Percentiles rank a stretch among this genome's conserved stretches.
Conservation (phyloP, 1,140 invertebrate species). For the Panagrolaimus sp. region DNA sequence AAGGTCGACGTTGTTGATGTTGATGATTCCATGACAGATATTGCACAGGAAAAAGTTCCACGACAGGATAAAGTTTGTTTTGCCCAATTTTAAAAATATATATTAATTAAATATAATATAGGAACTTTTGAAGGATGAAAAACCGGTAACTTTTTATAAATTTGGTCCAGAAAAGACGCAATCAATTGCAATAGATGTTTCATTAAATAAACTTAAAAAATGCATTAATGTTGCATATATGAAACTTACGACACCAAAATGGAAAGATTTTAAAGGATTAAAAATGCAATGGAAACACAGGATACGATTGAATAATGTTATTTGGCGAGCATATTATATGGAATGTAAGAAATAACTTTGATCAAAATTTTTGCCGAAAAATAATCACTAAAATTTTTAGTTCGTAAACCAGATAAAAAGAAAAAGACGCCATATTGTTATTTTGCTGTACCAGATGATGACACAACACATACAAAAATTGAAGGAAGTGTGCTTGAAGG, state of each 20-base stretch:
- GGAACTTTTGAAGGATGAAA: conserved; percentile 47
- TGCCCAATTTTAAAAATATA: neutral
- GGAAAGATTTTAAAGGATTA: conserved; percentile 98
- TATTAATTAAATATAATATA: conserved; percentile 2
- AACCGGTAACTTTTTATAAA: conserved; percentile 59
- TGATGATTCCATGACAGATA: conserved; percentile 27
- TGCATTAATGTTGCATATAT: conserved; percentile 59
- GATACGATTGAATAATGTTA: conserved; percentile 97
- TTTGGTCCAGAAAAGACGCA: conserved; percentile 58
- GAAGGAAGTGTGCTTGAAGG: conserved; percentile 81
- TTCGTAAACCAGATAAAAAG: conserved; percentile 48
- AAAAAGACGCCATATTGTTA: conserved; percentile 58
- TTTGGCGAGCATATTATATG: conserved; percentile 99
- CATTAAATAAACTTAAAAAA: conserved; percentile 58
- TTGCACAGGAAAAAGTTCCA: conserved; percentile 24
- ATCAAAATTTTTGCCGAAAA: conserved; percentile 6
- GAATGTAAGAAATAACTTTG: conserved; percentile 75
- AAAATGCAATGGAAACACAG: conserved; percentile 94
- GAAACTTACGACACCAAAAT: conserved; percentile 84
- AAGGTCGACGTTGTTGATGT: conserved; percentile 59
- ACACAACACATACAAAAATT: conserved; percentile 57
- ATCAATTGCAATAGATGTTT: conserved; percentile 58
- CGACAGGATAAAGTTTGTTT: conserved; percentile 25
- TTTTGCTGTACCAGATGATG: conserved; percentile 58
- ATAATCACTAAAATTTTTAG: conserved; percentile 28